Evolutionary conservation across 2,113 vertebrate species (phyloP), one percentile per base, ranked within the genome.

Genomic region (Ceyx margarethae): DNA sequence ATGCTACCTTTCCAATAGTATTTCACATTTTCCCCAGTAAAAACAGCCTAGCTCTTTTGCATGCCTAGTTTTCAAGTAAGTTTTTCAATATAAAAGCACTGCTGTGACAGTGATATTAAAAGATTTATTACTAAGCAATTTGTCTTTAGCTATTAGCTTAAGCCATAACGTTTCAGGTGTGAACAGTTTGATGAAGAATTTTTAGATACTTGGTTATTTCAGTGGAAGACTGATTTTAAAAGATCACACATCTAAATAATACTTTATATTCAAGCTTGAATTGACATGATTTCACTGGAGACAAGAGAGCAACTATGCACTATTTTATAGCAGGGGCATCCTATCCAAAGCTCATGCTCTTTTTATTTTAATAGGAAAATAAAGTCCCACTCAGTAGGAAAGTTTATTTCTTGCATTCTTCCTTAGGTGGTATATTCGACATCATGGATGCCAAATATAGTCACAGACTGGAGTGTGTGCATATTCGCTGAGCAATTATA

Each of bases 321-420:
- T 11, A 40, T 48, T 60, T 65, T 45, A 45, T 6, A 69, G 37
- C 7, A 60, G 19, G 5, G 28, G 10, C 28, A 61, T 43, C n/a
- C 35, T 85, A 57, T 15, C 11, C 50, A 66, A 77, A 74, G 33
- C 15, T 85, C 33, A 58, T 15, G 3, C 0, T 3, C 33, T 31
- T 42, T 29, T 73, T 43, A 50, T 35, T 56, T 53, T 68, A 1
- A 77, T n/a, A 5, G 13, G 43, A 62, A 85, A 87, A 37, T 4
- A 81, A 85, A 86, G n/a, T 65, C 45, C 42, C 13, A 53, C 0
- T 14, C 42, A 80, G n/a, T 9, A 15, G 50, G 58, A 95, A 87
- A 92, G 66, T 62, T 62, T 35, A 71, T 64, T 93, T 95, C 66
- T 88, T 91, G 33, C 79, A 81, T 94, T 92, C 83, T 85, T 95